Evolutionary conservation across 2,113 vertebrate species (phyloP).

Genomic region (Oreotragus oreotragus): DNA sequence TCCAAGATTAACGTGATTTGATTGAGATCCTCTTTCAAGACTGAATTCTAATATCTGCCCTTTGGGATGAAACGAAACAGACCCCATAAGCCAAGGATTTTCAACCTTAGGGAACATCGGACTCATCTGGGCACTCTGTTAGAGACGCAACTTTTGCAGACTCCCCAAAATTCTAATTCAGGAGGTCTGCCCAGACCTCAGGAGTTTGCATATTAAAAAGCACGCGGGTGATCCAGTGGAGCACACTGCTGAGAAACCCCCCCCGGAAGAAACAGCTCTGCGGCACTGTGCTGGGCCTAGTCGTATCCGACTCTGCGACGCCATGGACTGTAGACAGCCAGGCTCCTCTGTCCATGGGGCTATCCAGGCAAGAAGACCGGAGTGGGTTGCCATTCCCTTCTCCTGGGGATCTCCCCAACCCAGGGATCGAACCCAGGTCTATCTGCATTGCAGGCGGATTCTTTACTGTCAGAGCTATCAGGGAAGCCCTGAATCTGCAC

Average conservation of each 20-base stretch:
- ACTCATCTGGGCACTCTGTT: no score
- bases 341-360: not conserved
- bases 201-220: not conserved
- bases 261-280: no score
- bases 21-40: not conserved
- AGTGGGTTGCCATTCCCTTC: not conserved
- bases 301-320: not conserved
- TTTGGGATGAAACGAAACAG: not conserved
- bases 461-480: not conserved
- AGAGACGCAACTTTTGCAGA: not conserved
- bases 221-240: not conserved
- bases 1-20: not conserved
- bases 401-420: not conserved
- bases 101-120: not conserved
- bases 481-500: accelerated
- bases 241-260: not conserved
- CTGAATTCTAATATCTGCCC: not conserved
- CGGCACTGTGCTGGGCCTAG: not conserved
- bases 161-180: not conserved
- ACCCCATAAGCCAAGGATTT: not conserved
- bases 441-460: not conserved
- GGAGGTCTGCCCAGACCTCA: no score
- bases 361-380: not conserved
- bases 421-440: not conserved
- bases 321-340: not conserved